Base-by-base conservation (phyloP, 2,797 vertebrate species). In the Trachops cirrhosus region DNA sequence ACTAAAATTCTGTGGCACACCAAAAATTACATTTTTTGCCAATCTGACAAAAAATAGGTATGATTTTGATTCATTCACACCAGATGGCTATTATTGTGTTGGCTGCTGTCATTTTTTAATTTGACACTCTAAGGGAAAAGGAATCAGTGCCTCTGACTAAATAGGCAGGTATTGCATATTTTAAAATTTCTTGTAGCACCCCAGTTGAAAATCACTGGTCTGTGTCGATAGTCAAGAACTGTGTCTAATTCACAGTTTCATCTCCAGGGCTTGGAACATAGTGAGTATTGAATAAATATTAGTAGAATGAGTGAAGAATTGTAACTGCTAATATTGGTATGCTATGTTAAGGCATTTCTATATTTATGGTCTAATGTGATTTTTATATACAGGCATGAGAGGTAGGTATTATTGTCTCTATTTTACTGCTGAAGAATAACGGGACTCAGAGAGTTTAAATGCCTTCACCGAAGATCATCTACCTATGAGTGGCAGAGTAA, bases 361-460 rank as follows among this genome's bases (percentile, higher is more conserved):
- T 32, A 62, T 83, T 62, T 95, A 83, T 34, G 79, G 44, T 86
- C 39, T 78, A 41, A 59, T 74, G 41, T 83, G 67, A 91, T 93
- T 32, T 87, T 87, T 52, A 59, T 46, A 24, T 84, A 71, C 3
- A 96, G 48, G 14, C 16, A n/a, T 79, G 22, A 84, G 15, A 86
- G 1, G 21, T 59, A 96, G 39, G 4, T 37, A 77, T 86, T 78
- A 78, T 32, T 73, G 83, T 91, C 37, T 26, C 26, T n/a, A 21
- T 89, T 96, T 94, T 67, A 73, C 21, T 89, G 54, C 91, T 64
- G 4, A 73, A 70, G 62, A 89, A 91, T 91, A 62, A 19, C n/a
- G 39, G 24, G 41, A 11, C 48, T 89, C 44, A 57, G 62, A n/a
- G 75, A 89, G 46, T 86, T 77, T 78, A 77, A 46, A 21, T 19